Conservation (phyloP, 30 jellyfish, hydroid and myxozoan genomes). For the Cassiopea andromeda region DNA sequence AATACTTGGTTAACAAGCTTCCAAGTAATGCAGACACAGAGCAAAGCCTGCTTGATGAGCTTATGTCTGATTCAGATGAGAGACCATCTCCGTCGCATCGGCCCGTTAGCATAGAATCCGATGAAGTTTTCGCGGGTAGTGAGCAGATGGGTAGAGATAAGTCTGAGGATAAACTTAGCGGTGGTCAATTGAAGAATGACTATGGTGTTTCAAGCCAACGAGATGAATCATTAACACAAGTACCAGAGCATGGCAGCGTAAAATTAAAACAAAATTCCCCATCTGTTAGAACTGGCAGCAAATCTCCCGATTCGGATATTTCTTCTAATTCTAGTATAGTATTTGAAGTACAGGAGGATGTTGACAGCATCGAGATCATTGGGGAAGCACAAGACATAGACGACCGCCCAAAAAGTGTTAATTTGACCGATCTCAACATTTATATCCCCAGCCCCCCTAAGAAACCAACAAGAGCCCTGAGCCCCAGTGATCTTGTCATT, state of each 20-base stretch:
- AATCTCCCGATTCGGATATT: not conserved
- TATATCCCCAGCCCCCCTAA: conserved; percentile 69
- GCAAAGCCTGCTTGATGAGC: conserved; percentile 23
- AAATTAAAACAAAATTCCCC: not conserved
- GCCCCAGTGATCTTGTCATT: conserved; percentile 35
- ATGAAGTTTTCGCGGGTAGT: conserved; percentile 28
- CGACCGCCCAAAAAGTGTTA: conserved; percentile 66
- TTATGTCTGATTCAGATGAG: conserved; percentile 14
- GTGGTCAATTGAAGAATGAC: not conserved
- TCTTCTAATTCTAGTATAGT: not conserved
- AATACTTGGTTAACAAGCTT: conserved; percentile 37
- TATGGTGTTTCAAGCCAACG: not conserved
- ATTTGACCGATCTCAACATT: conserved; percentile 50
- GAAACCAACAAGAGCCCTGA: conserved; percentile 36
- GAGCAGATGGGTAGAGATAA: not conserved
- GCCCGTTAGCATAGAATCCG: conserved; percentile 25
- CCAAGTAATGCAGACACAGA: not conserved
- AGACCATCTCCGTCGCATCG: conserved; percentile 31
- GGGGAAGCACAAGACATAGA: not conserved
- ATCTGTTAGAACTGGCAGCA: not conserved
- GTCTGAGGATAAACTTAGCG: not conserved
- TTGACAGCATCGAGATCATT: not conserved
- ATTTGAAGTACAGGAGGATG: not conserved
- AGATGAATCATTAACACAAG: not conserved
- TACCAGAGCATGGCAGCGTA: not conserved